Evolutionary conservation across 2,113 vertebrate genomes (phyloP), one percentile per base, ranked within the genome.

Genomic region (Physeter macrocephalus): DNA sequence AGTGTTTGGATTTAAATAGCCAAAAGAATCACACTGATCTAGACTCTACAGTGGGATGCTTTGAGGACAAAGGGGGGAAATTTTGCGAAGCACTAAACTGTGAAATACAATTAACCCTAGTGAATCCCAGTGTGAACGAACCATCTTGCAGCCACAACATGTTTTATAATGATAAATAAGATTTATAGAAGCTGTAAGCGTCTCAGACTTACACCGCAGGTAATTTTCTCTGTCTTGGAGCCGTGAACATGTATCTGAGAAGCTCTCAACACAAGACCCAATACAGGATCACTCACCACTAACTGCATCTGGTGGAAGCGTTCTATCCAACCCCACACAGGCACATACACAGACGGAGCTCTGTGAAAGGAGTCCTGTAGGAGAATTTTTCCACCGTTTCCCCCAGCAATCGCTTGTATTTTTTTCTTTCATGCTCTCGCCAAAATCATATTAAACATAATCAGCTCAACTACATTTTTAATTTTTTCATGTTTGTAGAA

Each of bases 201-300:
- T 6, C 27, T 27, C 8, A 4, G 1, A 34, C 9, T 15, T 15
- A 12, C 7, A 17, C 5, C 5, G 29, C 14, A n/a, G 2, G 5
- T 25, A 6, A 5, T 11, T 57, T 88, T 2, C 13, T 43, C 11
- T 1, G 21, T 49, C 41, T 27, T 46, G 34, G 34, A 29, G 31
- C 87, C 41, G 41, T 27, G 4, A 61, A 4, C 7, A n/a, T 3
- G 8, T 34, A 57, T 8, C 54, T 2, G 18, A 46, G 4, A 3
- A 31, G 31, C 49, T 57, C 6, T 41, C 7, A 0, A 8, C 15
- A 8, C 2, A 4, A 15, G n/a, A 18, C 25, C 15, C 7, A 17
- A 71, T 21, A 31, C 21, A 0, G 8, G 77, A 59, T n/a, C 1
- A 17, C 2, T 8, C n/a, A 39, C n/a, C 8, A 29, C 20, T 31